Percentiles rank a stretch among this genome's conserved stretches.
These are phyloP conservation scores for Cryptocephalus moraei DNA, from an alignment of 2,888 invertebrate genomes.

Conservation along the genomic window DNA sequence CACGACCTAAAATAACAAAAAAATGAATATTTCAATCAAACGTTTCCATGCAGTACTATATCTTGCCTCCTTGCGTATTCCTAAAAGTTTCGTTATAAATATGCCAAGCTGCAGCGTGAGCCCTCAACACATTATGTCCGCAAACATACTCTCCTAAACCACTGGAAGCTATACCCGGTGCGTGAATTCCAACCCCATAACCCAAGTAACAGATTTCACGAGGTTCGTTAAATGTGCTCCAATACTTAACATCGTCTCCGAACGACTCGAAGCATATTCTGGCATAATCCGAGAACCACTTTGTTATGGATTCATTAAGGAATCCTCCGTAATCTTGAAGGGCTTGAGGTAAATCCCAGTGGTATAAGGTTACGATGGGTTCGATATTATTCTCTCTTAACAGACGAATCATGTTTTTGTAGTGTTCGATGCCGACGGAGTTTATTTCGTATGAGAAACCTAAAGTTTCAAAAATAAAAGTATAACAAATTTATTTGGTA, in stretches of 20 bases:
- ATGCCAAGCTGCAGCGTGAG: slow-evolving; percentile 57
- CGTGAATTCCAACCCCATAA: slow-evolving; percentile 22
- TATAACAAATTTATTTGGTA: too few relatives aligned
- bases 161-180: slow-evolving; percentile 32
- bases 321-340: slow-evolving; percentile 37
- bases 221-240: slow-evolving; percentile 46
- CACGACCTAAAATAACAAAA: too few relatives aligned
- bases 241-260: slow-evolving; percentile 31
- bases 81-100: slow-evolving; percentile 53
- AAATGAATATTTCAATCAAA: too few relatives aligned
- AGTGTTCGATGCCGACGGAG: slow-evolving; percentile 35
- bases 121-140: slow-evolving; percentile 51
- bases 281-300: slow-evolving; percentile 46
- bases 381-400: slow-evolving; percentile 43
- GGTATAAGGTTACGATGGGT: slow-evolving; percentile 44
- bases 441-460: slow-evolving; percentile 42
- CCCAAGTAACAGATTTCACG: slow-evolving; percentile 24
- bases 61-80: slow-evolving; percentile 42
- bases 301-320: slow-evolving; percentile 42
- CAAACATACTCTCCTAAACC: slow-evolving; percentile 53
- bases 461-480: not conserved
- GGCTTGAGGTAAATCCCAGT: slow-evolving; percentile 46
- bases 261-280: slow-evolving; percentile 31
- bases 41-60: not conserved
- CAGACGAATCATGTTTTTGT: slow-evolving; percentile 17